Evolutionary conservation across 2,888 invertebrate genomes (phyloP).

Genomic region (Zygogramma bicolorata): DNA sequence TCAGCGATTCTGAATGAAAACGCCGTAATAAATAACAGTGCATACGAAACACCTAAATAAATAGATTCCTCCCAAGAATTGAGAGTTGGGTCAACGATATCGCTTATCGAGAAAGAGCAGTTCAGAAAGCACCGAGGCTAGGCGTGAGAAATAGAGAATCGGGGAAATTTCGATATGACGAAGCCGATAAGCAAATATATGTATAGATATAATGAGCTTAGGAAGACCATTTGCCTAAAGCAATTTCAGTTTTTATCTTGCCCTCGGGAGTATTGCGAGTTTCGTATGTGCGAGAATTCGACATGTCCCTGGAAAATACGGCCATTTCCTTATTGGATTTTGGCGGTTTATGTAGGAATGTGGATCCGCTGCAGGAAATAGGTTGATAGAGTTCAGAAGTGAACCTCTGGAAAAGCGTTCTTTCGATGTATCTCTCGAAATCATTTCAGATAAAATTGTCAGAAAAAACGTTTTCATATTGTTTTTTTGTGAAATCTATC

Average conservation of each 20-base stretch:
- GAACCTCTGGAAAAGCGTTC: not conserved
- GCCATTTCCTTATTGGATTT: not conserved
- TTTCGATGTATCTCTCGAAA: no score
- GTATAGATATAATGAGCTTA: slow-evolving; percentile 24
- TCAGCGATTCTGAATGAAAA: no score
- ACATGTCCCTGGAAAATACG: not conserved
- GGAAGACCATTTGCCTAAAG: slow-evolving; percentile 15
- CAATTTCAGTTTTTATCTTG: slow-evolving; percentile 24
- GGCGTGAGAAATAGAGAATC: slow-evolving; percentile 27
- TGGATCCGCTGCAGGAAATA: not conserved
- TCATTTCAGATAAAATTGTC: no score
- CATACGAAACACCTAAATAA: no score
- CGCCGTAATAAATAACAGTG: no score
- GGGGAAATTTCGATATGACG: slow-evolving; percentile 21
- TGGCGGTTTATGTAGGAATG: not conserved
- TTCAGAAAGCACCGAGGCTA: not conserved
- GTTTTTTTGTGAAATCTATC: no score
- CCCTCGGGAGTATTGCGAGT: slow-evolving; percentile 1
- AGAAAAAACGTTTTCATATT: no score
- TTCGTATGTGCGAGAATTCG: slow-evolving; percentile 1
- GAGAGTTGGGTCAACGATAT: no score
- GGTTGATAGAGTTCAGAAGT: not conserved
- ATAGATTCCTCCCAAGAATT: no score
- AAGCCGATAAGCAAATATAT: slow-evolving; percentile 29
- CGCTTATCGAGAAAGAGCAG: slow-evolving; percentile 12